Percentiles rank a stretch among this genome's conserved stretches.
Conservation (phyloP, 92 coral and sea anemone genomes). For the Heteractis magnifica region DNA sequence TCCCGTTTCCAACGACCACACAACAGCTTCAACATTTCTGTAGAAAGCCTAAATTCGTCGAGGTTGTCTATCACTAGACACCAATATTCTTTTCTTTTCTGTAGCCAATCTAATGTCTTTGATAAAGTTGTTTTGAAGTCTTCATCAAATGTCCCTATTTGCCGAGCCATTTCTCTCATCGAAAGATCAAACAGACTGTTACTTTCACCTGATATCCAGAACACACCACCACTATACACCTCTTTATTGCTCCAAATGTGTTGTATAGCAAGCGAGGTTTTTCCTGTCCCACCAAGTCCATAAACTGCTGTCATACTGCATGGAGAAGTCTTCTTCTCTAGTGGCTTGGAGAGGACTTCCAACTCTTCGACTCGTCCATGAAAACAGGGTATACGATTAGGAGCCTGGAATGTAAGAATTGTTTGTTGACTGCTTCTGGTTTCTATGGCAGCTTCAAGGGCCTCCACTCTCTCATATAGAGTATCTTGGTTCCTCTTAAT, state of each 20-base stretch:
- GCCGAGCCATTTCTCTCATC: conserved; percentile 62
- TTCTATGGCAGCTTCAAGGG: conserved; percentile 1
- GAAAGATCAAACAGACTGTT: conserved; percentile 33
- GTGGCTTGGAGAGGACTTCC: conserved; percentile 22
- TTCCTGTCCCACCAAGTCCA: conserved; percentile 88
- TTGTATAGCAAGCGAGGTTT: conserved; percentile 80
- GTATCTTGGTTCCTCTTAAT: neutral
- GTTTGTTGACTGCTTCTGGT: neutral
- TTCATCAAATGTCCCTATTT: conserved; percentile 53
- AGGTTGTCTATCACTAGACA: conserved; percentile 72
- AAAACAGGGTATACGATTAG: conserved; percentile 54
- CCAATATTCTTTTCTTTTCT: conserved; percentile 42
- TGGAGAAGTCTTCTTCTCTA: conserved; percentile 14
- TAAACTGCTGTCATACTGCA: conserved; percentile 58
- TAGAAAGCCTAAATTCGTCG: conserved; percentile 62
- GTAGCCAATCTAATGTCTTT: conserved; percentile 51
- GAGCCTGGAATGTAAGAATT: conserved; percentile 23
- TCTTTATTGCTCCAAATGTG: conserved; percentile 61
- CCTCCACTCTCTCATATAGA: neutral
- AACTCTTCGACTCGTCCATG: conserved; percentile 65
- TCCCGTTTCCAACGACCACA: conserved; percentile 63
- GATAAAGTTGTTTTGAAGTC: conserved; percentile 57
- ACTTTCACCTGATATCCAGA: conserved; percentile 87
- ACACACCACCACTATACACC: conserved; percentile 69
- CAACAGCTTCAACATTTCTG: conserved; percentile 55